These are phyloP conservation scores for Acromyrmex heyeri DNA, from an alignment of 1,140 invertebrate genomes.

Conservation along the genomic window DNA sequence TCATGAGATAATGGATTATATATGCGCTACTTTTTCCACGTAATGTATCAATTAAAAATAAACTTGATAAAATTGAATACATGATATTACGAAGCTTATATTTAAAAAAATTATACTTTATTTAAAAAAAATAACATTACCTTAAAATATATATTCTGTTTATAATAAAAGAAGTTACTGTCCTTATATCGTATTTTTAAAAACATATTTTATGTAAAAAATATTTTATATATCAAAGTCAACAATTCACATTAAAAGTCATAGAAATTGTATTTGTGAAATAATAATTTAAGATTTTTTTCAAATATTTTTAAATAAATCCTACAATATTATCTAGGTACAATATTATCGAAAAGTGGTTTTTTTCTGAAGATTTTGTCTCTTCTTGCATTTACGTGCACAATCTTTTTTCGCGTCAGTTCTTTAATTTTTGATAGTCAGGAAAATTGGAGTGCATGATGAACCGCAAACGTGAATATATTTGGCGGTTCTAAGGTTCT, in stretches of 20 bases:
- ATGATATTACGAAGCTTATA: not conserved
- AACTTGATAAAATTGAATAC: not conserved
- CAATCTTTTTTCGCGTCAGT: not conserved
- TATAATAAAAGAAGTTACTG: not conserved
- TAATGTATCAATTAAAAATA: not conserved
- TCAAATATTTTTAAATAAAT: constrained; percentile 7
- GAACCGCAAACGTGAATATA: not conserved
- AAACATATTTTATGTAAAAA: not conserved
- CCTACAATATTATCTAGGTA: not conserved
- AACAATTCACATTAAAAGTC: not conserved
- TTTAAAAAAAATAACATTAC: not conserved
- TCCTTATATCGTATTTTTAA: not conserved
- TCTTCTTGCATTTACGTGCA: not conserved
- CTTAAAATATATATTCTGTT: not conserved
- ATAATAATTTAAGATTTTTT: not conserved
- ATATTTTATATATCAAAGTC: not conserved
- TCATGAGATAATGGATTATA: not conserved
- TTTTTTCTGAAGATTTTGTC: not conserved
- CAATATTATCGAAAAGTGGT: not conserved
- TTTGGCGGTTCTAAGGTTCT: constrained; percentile 28
- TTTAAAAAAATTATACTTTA: not conserved
- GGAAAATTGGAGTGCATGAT: not conserved
- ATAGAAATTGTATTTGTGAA: not conserved
- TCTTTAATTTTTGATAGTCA: constrained; percentile 31
- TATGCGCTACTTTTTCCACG: not conserved